Percentiles rank a stretch among this genome's conserved stretches.
phyloP scores from a whole-genome alignment of 2,113 vertebrate genomes.

The Recurvirostra avosetta region DNA sequence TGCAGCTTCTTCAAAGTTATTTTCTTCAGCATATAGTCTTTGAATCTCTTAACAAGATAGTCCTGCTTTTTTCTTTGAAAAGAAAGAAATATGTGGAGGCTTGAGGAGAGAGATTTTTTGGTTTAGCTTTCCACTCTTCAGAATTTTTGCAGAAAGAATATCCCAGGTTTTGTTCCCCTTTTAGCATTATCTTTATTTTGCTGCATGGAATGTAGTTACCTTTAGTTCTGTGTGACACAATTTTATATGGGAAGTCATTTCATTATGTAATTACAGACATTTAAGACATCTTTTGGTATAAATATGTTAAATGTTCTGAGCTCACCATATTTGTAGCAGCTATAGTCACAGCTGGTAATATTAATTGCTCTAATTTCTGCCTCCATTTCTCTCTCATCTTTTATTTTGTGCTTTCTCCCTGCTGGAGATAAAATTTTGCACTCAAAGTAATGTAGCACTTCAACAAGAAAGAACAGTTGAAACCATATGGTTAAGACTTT shows the following conservation, averaged over 20 bases:
- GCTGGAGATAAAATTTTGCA: not conserved
- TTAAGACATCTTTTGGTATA: not conserved
- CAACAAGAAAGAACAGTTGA: not conserved
- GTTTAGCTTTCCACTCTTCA: not conserved
- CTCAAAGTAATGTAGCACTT: not conserved
- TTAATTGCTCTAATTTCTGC: constrained; percentile 12
- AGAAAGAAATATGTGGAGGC: not conserved
- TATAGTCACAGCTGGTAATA: constrained; percentile 8
- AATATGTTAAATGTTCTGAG: not conserved
- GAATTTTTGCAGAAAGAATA: not conserved
- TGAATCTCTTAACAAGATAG: not conserved
- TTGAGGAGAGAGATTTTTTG: not conserved
- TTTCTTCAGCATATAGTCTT: not conserved
- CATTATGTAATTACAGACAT: not conserved
- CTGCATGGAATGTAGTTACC: not conserved
- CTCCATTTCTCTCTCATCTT: not conserved
- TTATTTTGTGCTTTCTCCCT: not conserved
- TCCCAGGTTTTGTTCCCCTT: not conserved
- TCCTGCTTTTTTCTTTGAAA: not conserved
- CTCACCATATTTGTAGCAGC: not conserved
- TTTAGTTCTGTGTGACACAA: not conserved
- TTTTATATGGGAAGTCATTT: not conserved
- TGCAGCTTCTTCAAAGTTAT: not conserved
- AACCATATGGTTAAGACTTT: not conserved
- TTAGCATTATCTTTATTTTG: not conserved